Conservation (phyloP, 2,888 invertebrate genomes). For the Callinectes sapidus region DNA sequence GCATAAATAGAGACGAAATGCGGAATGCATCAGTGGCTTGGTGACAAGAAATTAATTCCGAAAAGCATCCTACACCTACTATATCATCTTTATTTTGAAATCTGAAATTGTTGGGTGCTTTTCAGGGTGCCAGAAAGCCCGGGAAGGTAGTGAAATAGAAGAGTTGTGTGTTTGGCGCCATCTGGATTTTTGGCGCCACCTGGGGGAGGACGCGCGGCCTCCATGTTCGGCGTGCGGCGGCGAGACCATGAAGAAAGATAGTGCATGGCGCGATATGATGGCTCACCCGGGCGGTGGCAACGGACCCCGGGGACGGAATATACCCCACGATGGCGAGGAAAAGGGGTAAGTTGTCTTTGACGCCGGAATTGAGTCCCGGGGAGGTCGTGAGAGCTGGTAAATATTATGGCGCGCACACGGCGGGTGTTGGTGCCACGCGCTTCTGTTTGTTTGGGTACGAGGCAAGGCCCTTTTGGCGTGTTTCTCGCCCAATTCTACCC, state of each 20-base stretch:
- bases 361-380: not conserved
- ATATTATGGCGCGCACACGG: slow-evolving; percentile 55
- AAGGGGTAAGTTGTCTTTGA: slow-evolving; percentile 70
- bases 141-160: not conserved
- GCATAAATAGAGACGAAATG: not conserved
- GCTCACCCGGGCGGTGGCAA: slow-evolving; percentile 72
- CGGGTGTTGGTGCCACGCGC: slow-evolving; percentile 60
- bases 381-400: slow-evolving; percentile 40
- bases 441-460: slow-evolving; percentile 66
- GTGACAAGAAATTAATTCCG: not conserved
- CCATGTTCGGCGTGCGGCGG: slow-evolving; percentile 60
- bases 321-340: slow-evolving; percentile 72
- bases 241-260: slow-evolving; percentile 71
- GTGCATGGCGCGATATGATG: slow-evolving; percentile 73
- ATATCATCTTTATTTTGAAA: not conserved
- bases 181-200: slow-evolving; percentile 46
- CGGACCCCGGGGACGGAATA: slow-evolving; percentile 70
- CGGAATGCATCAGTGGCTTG: not conserved
- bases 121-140: not conserved
- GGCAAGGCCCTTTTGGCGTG: slow-evolving; percentile 27
- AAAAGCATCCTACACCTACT: not conserved
- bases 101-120: not conserved
- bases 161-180: slow-evolving; percentile 46
- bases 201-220: slow-evolving; percentile 67
- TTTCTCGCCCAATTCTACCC: not conserved